Evolutionary conservation across 2,888 invertebrate genomes (phyloP), one percentile per base, ranked within the genome.

Genomic region (Pseudolycoriella hygida): DNA sequence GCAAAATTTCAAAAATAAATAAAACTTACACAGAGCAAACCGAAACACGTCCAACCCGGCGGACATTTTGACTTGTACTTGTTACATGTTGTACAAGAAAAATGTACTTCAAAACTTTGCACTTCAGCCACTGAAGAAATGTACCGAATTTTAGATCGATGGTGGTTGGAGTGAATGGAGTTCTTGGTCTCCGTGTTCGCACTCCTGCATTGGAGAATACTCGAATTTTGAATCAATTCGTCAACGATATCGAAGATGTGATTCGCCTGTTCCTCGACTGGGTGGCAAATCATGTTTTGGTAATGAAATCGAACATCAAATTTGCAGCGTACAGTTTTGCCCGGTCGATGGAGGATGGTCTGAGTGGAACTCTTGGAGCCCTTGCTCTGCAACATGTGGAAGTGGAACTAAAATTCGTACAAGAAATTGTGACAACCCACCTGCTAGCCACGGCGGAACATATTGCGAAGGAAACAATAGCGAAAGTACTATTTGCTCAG

Each of bases 131-230:
- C n/a, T n/a, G n/a, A n/a, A n/a, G n/a, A n/a, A n/a, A n/a, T n/a
- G n/a, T n/a, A n/a, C n/a, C n/a, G n/a, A n/a, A n/a, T n/a, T 42
- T n/a, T 10, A 60, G 57, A 51, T 60, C 14, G 50, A 60, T 50
- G 61, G 60, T 0, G 53, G 50, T 5, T 62, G 69, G 70, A 57
- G 64, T 37, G 51, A 51, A 1, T 70, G 70, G 70, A 54, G 58
- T 8, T 49, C 52, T 3, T 70, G 69, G 69, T 59, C 60, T 10
- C 40, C 56, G 2, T 70, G 70, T 52, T 64, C 64, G 2, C 57
- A 55, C 20, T 55, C 60, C 2, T 70, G 70, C 55, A 67, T 66
- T 6, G 37, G 44, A 19, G 20, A 17, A 10, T 19, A 42, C 8
- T 45, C 46, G n/a, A 45, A 18, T 37, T 30, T 47, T n/a, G 47